Evolutionary conservation across 1,140 invertebrate species (phyloP).

Genomic region (Zaprionus davidi): DNA sequence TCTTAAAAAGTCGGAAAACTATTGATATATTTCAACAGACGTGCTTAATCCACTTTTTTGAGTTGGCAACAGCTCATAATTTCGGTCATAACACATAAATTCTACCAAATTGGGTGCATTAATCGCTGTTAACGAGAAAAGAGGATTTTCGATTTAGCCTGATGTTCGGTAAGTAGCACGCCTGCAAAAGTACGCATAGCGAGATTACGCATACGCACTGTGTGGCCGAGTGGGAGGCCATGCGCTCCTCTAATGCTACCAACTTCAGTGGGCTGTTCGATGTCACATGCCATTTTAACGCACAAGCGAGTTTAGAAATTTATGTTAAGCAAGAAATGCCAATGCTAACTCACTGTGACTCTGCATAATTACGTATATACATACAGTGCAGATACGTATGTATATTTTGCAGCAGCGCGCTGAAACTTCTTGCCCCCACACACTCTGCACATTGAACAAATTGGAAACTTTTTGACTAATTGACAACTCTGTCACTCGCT

Average conservation of each 20-base stretch:
- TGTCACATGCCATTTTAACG: slow-evolving; percentile 7
- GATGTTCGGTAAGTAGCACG: not conserved
- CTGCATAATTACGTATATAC: not conserved
- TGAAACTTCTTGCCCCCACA: not conserved
- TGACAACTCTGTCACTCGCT: slow-evolving; percentile 1
- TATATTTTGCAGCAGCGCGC: not conserved
- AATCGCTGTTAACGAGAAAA: not conserved
- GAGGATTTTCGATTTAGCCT: not conserved
- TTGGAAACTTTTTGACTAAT: slow-evolving; percentile 18
- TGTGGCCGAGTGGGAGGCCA: slow-evolving; percentile 3
- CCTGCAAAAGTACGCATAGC: not conserved
- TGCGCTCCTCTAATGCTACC: not conserved
- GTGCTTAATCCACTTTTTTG: too few species aligned
- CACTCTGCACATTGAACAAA: slow-evolving; percentile 1
- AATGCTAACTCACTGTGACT: slow-evolving; percentile 9
- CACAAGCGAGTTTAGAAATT: slow-evolving; percentile 19
- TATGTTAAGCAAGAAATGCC: slow-evolving; percentile 7
- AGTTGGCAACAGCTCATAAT: too few species aligned
- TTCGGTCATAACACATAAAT: too few species aligned
- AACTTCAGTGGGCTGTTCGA: slow-evolving; percentile 11
- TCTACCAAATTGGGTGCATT: too few species aligned
- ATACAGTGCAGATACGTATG: not conserved
- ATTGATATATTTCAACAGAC: too few species aligned
- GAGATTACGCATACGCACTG: slow-evolving; percentile 51
- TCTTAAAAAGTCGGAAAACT: too few species aligned